A percentile compares a stretch with the other conserved stretches of the same genome.
Conservation (phyloP, 2,888 invertebrate species). For the Synergus gifuensis region DNA sequence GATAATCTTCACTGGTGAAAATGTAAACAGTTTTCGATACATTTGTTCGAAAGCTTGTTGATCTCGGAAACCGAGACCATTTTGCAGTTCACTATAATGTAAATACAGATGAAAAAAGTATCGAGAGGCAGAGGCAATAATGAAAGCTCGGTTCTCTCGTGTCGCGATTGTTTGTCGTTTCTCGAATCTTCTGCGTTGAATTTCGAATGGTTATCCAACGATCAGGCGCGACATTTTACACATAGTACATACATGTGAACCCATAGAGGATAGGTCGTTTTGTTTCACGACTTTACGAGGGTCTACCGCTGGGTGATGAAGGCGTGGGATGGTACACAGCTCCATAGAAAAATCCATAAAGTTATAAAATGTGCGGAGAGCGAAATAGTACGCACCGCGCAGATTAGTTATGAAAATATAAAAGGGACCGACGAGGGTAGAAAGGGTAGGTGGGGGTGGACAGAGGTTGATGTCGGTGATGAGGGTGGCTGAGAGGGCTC, state of each 20-base stretch:
- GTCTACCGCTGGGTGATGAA: constrained; percentile 58
- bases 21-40: not conserved
- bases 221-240: constrained; percentile 35
- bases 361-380: constrained; percentile 83
- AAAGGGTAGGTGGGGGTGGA: constrained; percentile 64
- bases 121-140: not conserved
- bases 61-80: not conserved
- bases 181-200: constrained; percentile 2
- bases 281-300: constrained; percentile 65
- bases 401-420: constrained; percentile 77
- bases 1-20: too few relatives aligned
- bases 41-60: not conserved
- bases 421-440: constrained; percentile 66
- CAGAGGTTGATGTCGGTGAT: constrained; percentile 65
- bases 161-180: not conserved
- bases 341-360: constrained; percentile 84
- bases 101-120: not conserved
- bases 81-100: not conserved
- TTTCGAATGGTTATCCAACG: constrained; percentile 17
- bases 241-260: constrained; percentile 29
- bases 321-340: constrained; percentile 59
- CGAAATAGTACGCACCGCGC: constrained; percentile 74
- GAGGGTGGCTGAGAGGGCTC: constrained; percentile 71
- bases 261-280: constrained; percentile 47
- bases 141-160: not conserved